Evolutionary conservation across 2,888 invertebrate genomes (phyloP), one percentile per base, ranked within the genome.

Genomic region (Rotaria macrura): DNA sequence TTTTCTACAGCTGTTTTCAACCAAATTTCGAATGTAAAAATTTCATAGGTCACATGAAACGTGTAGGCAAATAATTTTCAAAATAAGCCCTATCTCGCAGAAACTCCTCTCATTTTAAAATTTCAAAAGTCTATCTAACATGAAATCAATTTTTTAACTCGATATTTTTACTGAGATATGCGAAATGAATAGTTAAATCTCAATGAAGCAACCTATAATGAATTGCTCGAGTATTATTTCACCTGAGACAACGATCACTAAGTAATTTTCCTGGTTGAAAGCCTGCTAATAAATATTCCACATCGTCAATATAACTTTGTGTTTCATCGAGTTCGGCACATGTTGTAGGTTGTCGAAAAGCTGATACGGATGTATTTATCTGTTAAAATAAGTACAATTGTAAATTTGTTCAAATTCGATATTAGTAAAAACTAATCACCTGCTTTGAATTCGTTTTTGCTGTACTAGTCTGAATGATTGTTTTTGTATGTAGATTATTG

Each of bases 241-340:
- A 79, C 74, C 74, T 79, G 7, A 79, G 43, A 79, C 74, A 79
- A 23, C 74, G 38, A 79, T 79, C 74, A 3, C 25, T 25, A 1
- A 79, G 43, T 79, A 79, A 25, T 79, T 79, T 79, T 79, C 40
- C 43, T 25, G 74, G 43, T 79, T 79, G 38, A 79, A 79, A 79
- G 25, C 74, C 74, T 9, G 74, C 34, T n/a, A 79, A 79, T 20
- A 79, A 23, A 43, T 79, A 79, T 10, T 79, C 74, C 43, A 79
- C 43, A 34, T 79, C 74, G 23, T 79, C 74, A 43, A 79, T 79
- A 79, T 79, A 79, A 79, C 74, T 79, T 25, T 79, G 74, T 43
- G 74, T 79, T 79, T 79, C 74, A 43, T 43, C 74, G 25, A 79
- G 74, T 79, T 79, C 74, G 9, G 38, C 74, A 79, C 40, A 79